Evolutionary conservation across 1,140 invertebrate species (phyloP), one percentile per base, ranked within the genome.

Genomic region (Stegodyphus mimosarum): DNA sequence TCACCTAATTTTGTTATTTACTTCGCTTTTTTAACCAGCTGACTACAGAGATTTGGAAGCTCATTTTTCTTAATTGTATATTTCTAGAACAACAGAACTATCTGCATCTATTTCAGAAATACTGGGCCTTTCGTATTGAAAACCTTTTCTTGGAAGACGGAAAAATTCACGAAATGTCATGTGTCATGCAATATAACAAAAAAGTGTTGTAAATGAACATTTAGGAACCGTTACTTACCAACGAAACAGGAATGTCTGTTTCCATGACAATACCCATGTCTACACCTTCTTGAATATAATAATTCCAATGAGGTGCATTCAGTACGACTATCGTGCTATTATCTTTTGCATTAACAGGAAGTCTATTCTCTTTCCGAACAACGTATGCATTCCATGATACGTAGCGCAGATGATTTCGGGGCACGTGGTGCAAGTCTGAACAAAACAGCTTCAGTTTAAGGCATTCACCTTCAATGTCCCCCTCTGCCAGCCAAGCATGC

Each of bases 251-350:
- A 5, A 97, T 92, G 87, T 94, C 93, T 2, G 95, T 95, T 88
- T 95, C 95, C 94, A 96, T 95, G 88, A 95, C 95, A 64, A 95
- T 93, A 2, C 95, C 95, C 88, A 96, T 95, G 89, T 96, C 95
- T 0, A 93, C 92, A 49, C 93, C 94, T 77, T 96, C 95, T 89
- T 96, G 95, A 9, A 95, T 94, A 89, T 96, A 97, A 89, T 96
- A 97, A 86, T 95, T 94, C 87, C 93, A 93, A 89, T 95, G 96
- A 6, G 95, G 95, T 1, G 94, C 93, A 18, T 94, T 94, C 0
- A 94, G 92, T 2, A 95, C 91, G 52, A 93, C 92, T 48, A 94
- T 92, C 80, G 67, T 75, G 9, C 9, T 53, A 51, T 53, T 83
- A 10, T 81, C 79, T 7, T 78, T 78, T 5, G 15, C 52, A 13